These are phyloP conservation scores for Odontamblyopus rebecca DNA, from an alignment of 2,797 vertebrate genomes.

Conservation along the genomic window DNA sequence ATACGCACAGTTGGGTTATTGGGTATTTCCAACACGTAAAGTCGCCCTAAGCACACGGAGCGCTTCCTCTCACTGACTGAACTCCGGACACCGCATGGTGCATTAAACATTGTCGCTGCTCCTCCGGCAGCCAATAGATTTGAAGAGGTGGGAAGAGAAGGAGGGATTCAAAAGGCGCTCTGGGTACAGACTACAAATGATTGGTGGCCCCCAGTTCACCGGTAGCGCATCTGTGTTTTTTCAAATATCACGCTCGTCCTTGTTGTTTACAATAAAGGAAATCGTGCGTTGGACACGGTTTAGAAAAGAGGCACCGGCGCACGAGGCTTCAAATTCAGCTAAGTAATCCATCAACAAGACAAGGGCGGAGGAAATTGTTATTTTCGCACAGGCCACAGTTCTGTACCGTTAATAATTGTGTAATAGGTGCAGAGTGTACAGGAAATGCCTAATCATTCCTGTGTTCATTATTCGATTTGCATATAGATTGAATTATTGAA, in stretches of 20 bases:
- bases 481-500: not conserved
- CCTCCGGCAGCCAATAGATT: conserved; percentile 86
- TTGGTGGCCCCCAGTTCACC: conserved; percentile 69
- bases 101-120: conserved; percentile 97
- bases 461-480: not conserved
- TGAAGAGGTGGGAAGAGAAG: conserved; percentile 65
- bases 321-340: conserved; percentile 45
- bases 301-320: not conserved
- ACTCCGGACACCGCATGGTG: conserved; percentile 94
- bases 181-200: conserved; percentile 67
- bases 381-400: not conserved
- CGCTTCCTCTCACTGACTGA: conserved; percentile 81
- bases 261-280: conserved; percentile 68
- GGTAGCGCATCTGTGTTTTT: conserved; percentile 63
- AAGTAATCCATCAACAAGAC: conserved; percentile 17
- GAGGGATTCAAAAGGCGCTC: conserved; percentile 66
- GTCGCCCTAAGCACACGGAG: conserved; percentile 52
- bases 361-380: not conserved
- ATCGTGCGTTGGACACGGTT: conserved; percentile 41
- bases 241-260: conserved; percentile 67
- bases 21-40: conserved; percentile 60
- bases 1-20: conserved; percentile 34
- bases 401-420: not conserved
- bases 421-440: not conserved
- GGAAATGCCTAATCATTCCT: not conserved